These are phyloP conservation scores for Cremastinae sp. DNA, from an alignment of 2,888 invertebrate genomes.

Conservation along the genomic window DNA sequence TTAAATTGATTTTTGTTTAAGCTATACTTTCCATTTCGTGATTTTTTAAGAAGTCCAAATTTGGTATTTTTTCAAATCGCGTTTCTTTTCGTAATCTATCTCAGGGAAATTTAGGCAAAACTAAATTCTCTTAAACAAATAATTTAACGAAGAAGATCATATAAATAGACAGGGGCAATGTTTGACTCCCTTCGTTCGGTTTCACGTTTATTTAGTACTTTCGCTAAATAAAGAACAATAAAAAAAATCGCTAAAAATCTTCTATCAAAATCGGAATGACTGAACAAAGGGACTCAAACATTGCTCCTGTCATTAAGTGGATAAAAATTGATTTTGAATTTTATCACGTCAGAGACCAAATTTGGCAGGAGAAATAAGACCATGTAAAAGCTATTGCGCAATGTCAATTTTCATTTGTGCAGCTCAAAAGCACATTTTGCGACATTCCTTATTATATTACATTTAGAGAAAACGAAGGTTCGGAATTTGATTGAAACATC, in stretches of 20 bases:
- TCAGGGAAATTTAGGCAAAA: conserved; percentile 24
- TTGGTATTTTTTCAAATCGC: neutral
- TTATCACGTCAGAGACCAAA: neutral
- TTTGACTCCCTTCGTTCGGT: conserved; percentile 32
- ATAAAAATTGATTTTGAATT: conserved; percentile 4
- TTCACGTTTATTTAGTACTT: neutral
- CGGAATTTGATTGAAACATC: neutral
- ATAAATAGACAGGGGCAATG: conserved; percentile 40
- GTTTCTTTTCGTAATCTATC: conserved; percentile 28
- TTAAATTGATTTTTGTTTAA: too few relatives aligned
- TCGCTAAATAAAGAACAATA: too few relatives aligned
- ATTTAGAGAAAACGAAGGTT: neutral
- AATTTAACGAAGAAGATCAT: neutral
- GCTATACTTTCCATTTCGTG: too few relatives aligned
- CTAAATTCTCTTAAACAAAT: conserved; percentile 14
- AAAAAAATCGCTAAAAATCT: neutral
- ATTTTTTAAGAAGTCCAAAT: too few relatives aligned
- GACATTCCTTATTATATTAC: conserved; percentile 5
- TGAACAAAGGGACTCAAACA: conserved; percentile 35
- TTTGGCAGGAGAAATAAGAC: neutral
- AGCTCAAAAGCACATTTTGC: neutral
- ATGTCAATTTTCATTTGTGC: conserved; percentile 7
- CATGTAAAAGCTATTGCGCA: neutral
- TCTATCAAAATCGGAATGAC: conserved; percentile 21
- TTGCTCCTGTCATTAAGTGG: conserved; percentile 27